Evolutionary conservation across 2,888 invertebrate genomes (phyloP), one percentile per base, ranked within the genome.

Genomic region (Harmothoe impar): DNA sequence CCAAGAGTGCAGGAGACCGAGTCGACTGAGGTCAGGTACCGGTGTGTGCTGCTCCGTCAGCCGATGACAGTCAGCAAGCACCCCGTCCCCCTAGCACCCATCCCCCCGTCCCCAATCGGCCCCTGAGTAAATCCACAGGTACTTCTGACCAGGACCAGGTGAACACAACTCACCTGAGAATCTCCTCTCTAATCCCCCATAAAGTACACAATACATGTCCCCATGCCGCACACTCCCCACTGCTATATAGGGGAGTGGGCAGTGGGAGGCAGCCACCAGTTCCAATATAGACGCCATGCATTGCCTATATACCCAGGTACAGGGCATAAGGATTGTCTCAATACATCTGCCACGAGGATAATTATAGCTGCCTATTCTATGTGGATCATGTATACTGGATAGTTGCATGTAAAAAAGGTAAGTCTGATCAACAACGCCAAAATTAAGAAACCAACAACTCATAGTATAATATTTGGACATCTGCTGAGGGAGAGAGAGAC

Each of bases 61-160:
- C 35, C 81, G 81, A n/a, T 81, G 81, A 81, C 81, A 81, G 81
- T 81, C 35, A 35, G 81, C 23, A 81, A 81, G 81, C 81, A 81
- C 77, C 29, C 29, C 77, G 25, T 25, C 77, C 77, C 77, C 77
- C 77, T 25, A 25, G 77, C 29, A 20, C 77, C 77, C 77, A 29
- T 15, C 77, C 62, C 62, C 20, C 31, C 77, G 31, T 15, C 77
- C 77, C 77, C 77, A 20, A 17, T 25, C 77, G 29, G 17, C 77
- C 77, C 25, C 81, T 81, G 81, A 43, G 33, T 81, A 81, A 81
- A 81, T 81, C 81, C 81, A 81, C 81, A 81, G 81, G 81, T 81
- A 81, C 81, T 35, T 23, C 35, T 81, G 43, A 20, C 43, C 81
- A 20, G 25, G 43, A 1, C n/a, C 43, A 81, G 81, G 81, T 43